Evolutionary conservation across 23 tunicate genomes (phyloP).

Genomic region (Ciona savignyi): DNA sequence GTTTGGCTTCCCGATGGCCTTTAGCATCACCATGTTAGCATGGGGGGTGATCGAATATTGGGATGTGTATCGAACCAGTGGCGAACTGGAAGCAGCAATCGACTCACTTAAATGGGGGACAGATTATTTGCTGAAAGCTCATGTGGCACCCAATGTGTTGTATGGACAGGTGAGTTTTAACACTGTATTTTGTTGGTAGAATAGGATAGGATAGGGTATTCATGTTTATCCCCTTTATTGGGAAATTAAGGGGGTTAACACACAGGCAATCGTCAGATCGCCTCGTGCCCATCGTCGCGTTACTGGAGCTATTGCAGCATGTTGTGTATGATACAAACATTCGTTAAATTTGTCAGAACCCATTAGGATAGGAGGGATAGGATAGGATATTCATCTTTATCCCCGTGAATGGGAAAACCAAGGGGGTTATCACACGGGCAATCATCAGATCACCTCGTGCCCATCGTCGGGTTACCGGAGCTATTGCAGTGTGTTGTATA

Average conservation of each 20-base stretch:
- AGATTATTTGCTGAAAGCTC: constrained; percentile 85
- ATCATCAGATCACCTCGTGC: too few relatives aligned
- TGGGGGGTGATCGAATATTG: constrained; percentile 93
- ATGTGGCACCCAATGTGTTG: constrained; percentile 50
- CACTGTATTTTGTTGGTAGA: too few relatives aligned
- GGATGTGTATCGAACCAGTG: constrained; percentile 74
- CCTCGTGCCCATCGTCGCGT: not conserved
- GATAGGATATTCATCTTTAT: too few relatives aligned
- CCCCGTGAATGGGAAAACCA: too few relatives aligned
- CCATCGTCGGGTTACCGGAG: too few relatives aligned
- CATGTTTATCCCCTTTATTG: not conserved
- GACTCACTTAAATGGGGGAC: constrained; percentile 81
- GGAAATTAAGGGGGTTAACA: not conserved
- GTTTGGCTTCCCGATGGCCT: constrained; percentile 98
- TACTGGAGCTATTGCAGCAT: not conserved
- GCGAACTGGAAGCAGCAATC: constrained; percentile 51
- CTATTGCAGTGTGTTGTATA: too few relatives aligned
- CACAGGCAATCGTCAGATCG: not conserved
- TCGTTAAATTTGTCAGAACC: too few relatives aligned
- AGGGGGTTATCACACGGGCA: too few relatives aligned
- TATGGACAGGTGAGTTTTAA: constrained; percentile 93
- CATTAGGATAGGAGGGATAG: too few relatives aligned
- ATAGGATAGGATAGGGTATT: too few relatives aligned
- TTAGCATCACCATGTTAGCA: constrained; percentile 72
- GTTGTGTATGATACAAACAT: not conserved